phyloP scores from a whole-genome alignment of 1,140 invertebrate species.

The Sesamia nonagrioides region DNA sequence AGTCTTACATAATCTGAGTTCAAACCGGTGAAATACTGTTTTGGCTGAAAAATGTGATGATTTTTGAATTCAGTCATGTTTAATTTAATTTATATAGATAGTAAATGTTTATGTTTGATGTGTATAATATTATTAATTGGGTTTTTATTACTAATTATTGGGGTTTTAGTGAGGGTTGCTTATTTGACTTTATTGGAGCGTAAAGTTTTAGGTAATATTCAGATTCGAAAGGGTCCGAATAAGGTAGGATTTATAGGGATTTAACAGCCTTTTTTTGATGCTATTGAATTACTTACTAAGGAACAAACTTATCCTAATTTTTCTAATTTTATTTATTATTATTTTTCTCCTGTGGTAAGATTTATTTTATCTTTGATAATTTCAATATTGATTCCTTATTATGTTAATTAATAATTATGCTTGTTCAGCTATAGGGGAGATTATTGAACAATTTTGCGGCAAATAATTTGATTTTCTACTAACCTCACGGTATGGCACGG shows the following conservation, averaged over 20 bases:
- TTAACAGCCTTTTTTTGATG: constrained; percentile 90
- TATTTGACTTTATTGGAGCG: constrained; percentile 89
- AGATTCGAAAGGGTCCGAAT: constrained; percentile 91
- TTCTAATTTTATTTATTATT: constrained; percentile 88
- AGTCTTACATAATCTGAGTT: constrained; percentile 82
- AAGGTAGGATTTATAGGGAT: constrained; percentile 89
- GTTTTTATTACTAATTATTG: too few species aligned
- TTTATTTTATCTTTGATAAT: constrained; percentile 87
- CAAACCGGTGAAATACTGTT: background rate
- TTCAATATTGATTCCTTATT: constrained; percentile 84
- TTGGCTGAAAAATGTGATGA: background rate
- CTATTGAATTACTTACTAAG: constrained; percentile 90
- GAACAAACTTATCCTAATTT: constrained; percentile 85
- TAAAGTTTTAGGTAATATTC: constrained; percentile 90
- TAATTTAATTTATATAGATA: too few species aligned
- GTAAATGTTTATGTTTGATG: too few species aligned
- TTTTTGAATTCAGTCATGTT: too few species aligned
- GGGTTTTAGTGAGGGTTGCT: constrained; percentile 85
- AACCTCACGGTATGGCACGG: too few species aligned
- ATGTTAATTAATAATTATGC: too few species aligned
- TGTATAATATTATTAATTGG: background rate
- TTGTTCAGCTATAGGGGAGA: too few species aligned
- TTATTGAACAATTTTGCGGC: too few species aligned
- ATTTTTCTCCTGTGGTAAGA: constrained; percentile 88
- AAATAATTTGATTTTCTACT: too few species aligned